Base-by-base conservation (phyloP, 2,113 vertebrate species). In the Rhinoderma darwinii region DNA sequence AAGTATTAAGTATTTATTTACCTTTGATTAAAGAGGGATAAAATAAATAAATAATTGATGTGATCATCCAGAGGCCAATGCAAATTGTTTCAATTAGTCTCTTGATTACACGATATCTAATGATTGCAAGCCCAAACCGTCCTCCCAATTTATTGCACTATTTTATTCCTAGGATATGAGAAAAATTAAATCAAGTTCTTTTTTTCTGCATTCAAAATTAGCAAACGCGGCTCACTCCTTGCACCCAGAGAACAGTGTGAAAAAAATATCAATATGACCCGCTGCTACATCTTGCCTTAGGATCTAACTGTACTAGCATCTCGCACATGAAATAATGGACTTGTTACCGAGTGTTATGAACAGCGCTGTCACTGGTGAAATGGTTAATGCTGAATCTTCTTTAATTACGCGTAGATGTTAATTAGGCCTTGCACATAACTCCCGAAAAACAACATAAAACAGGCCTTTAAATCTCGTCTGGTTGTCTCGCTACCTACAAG, bases 401-500 rank as follows among this genome's bases (percentile, higher is more conserved):
- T 56, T 82, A 82, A 82, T 82, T 82, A 82, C 79, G 63, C 66
- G 56, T 66, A 20, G 56, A 82, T 61, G 73, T 63, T 85, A 85
- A 85, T 85, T 59, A 85, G 39, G 27, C 30, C 27, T 35, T n/a
- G n/a, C 39, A 77, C 50, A 77, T 77, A 77, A 77, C 27, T 35
- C 73, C 11, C 7, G 8, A 44, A 77, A 84, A 85, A 32, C 37
- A 61, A 35, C 35, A 85, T 75, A 63, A 77, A 85, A 76, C 51
- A 61, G 17, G n/a, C 37, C 73, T 75, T 44, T 63, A 85, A 85
- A 43, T 77, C 41, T 44, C 22, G 30, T 22, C 84, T 41, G n/a
- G 54, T 50, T 77, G 37, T 63, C 73, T 66, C 18, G 39, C 27
- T 63, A 77, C 54, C 41, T 44, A 66, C 73, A 85, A 76, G 54